These are phyloP conservation scores for Lepidostoma basale DNA, from an alignment of 1,140 invertebrate species.

Conservation along the genomic window DNA sequence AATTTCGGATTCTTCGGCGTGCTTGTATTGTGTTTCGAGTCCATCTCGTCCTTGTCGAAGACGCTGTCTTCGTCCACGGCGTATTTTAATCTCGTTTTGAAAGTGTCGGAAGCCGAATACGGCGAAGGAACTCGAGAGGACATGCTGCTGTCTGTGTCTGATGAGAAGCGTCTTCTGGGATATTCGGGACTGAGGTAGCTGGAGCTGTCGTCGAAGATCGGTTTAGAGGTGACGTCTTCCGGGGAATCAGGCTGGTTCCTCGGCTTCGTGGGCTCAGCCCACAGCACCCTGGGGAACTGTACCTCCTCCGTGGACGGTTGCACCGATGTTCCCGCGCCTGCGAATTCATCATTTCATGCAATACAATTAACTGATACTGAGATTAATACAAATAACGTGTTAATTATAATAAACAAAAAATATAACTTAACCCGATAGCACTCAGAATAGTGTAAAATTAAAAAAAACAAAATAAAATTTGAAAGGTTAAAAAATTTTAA, in stretches of 20 bases:
- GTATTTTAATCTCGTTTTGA: slow-evolving; percentile 3
- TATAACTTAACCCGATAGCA: too few relatives aligned
- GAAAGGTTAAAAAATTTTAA: too few relatives aligned
- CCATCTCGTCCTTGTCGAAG: background rate
- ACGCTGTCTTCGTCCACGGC: background rate
- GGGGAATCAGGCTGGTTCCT: slow-evolving; percentile 19
- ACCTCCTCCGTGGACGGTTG: slow-evolving; percentile 21
- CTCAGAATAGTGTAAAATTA: too few relatives aligned
- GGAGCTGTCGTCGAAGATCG: slow-evolving; percentile 9
- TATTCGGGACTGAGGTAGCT: slow-evolving; percentile 26
- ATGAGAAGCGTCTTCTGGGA: slow-evolving; percentile 35
- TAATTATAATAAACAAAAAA: too few relatives aligned
- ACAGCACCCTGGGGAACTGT: slow-evolving; percentile 41
- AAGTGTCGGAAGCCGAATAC: background rate
- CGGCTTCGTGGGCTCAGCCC: slow-evolving; percentile 35
- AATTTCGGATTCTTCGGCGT: slow-evolving; percentile 23
- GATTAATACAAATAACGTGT: too few relatives aligned
- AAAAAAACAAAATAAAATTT: too few relatives aligned
- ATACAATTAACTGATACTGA: too few relatives aligned
- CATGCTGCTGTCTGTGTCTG: slow-evolving; percentile 33
- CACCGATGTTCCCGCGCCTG: slow-evolving; percentile 40
- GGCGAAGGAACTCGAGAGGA: slow-evolving; percentile 38
- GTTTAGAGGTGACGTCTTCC: slow-evolving; percentile 31
- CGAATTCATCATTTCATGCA: slow-evolving; percentile 32
- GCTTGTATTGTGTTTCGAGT: slow-evolving; percentile 16